Evolutionary conservation across 2,113 vertebrate genomes (phyloP).

Genomic region (Taurulus bubalis): DNA sequence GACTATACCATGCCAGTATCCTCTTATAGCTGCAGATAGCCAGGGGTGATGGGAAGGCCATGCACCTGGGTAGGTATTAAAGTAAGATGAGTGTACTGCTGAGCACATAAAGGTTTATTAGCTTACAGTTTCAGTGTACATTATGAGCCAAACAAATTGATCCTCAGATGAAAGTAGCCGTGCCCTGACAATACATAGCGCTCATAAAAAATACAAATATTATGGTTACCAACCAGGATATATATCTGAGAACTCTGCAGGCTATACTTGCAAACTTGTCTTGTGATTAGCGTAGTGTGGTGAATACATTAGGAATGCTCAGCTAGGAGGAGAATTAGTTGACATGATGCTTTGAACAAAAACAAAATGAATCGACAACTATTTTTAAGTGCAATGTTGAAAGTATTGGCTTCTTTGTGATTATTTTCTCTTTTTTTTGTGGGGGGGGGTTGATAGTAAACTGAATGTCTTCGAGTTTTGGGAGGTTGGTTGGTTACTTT

Average conservation of each 20-base stretch:
- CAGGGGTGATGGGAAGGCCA: background rate
- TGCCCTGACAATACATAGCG: background rate
- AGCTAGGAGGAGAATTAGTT: background rate
- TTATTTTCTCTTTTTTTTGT: background rate
- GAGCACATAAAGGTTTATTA: background rate
- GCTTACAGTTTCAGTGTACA: background rate
- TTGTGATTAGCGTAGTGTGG: background rate
- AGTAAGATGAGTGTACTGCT: background rate
- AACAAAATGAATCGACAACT: background rate
- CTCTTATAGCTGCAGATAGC: constrained; percentile 10
- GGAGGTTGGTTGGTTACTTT: background rate
- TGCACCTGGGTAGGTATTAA: background rate
- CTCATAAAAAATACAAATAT: constrained; percentile 11
- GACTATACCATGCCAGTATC: background rate
- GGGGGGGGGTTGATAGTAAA: background rate
- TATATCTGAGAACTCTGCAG: background rate
- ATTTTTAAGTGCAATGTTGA: background rate
- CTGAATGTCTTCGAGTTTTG: background rate
- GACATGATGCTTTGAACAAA: background rate
- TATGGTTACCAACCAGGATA: background rate
- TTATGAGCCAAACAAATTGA: background rate
- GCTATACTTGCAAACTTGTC: background rate
- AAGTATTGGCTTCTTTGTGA: background rate
- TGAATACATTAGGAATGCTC: background rate
- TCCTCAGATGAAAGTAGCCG: background rate